Evolutionary conservation across 2,888 invertebrate genomes (phyloP).

Genomic region (Neoascia interrupta): DNA sequence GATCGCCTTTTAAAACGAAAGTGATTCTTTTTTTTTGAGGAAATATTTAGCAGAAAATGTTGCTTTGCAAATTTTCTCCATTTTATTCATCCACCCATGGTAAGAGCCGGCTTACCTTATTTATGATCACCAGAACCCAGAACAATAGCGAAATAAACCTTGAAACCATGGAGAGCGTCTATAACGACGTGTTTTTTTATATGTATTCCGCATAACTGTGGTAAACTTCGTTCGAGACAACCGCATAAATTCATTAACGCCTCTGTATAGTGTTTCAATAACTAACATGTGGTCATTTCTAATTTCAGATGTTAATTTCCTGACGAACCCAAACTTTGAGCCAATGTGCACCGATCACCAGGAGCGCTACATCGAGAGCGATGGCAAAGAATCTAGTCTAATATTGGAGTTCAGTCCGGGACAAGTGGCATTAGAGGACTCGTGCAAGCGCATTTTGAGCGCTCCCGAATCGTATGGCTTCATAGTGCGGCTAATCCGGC

Average conservation of each 20-base stretch:
- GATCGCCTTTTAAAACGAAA: too few relatives aligned
- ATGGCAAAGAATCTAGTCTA: conserved; percentile 79
- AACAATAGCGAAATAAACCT: conserved; percentile 11
- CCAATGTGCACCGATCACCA: conserved; percentile 77
- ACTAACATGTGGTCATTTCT: conserved; percentile 26
- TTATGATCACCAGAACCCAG: neutral
- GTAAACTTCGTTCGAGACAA: too few relatives aligned
- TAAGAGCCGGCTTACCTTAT: too few relatives aligned
- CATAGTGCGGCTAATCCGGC: conserved; percentile 77
- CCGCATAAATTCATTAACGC: conserved; percentile 1
- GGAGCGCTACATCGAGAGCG: conserved; percentile 78
- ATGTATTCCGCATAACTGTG: too few relatives aligned
- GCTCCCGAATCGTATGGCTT: conserved; percentile 78
- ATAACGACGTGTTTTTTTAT: too few relatives aligned
- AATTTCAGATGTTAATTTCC: conserved; percentile 74
- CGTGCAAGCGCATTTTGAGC: conserved; percentile 77
- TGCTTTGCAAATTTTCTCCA: too few relatives aligned
- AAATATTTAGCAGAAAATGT: too few relatives aligned
- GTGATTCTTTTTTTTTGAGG: too few relatives aligned
- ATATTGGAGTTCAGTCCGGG: conserved; percentile 78
- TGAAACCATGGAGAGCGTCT: conserved; percentile 7
- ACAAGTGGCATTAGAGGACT: conserved; percentile 71
- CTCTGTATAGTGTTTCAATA: too few relatives aligned
- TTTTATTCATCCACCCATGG: too few relatives aligned
- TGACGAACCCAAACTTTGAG: conserved; percentile 76